Base-by-base conservation (phyloP, 1,140 invertebrate species). In the Scaptomyza pallida region DNA sequence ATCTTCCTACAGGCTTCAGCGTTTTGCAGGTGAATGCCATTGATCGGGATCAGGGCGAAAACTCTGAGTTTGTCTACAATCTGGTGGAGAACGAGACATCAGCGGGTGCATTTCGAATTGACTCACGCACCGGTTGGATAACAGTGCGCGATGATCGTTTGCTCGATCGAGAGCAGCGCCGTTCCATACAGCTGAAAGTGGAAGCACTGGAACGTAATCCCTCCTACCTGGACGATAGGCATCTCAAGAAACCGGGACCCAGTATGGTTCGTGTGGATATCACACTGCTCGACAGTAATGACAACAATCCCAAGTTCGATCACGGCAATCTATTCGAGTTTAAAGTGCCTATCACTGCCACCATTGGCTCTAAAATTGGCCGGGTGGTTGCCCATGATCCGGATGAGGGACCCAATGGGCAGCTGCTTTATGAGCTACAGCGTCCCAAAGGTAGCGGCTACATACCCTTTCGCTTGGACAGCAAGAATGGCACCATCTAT, bases 1-100 rank as follows among this genome's bases (percentile, higher is more conserved):
- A 98, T 90, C 92, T 97, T 30, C 97, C 97, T 0, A 96, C 96
- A 74, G 96, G 96, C 64, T 96, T 96, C 75, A 96, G 95, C 79
- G 96, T 97, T 0, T 90, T 96, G 0, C 96, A 97, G 93, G 96
- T 97, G 0, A 93, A 96, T 59, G 96, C 96, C 0, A 92, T 93
- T 1, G 96, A 97, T 88, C 93, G 93, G 23, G 96, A 97, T 88
- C 95, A 96, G 92, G 96, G 94, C 0, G 95, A 97, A 60, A 97
- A 97, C 91, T 95, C 95, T 0, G 95, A 96, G 73, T 97, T 98
- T 81, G 93, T 93, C 0, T 97, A 97, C 89, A 94, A 96, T 68
- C 90, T 98, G 0, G 72, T 77, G 5, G 89, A 91, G 10, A 86
- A 90, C 13, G 93, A 94, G 9, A 96, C 97, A 77, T 93, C 93